These are phyloP conservation scores for Neocrepidodera transversa DNA, from an alignment of 2,888 invertebrate species.

Conservation along the genomic window DNA sequence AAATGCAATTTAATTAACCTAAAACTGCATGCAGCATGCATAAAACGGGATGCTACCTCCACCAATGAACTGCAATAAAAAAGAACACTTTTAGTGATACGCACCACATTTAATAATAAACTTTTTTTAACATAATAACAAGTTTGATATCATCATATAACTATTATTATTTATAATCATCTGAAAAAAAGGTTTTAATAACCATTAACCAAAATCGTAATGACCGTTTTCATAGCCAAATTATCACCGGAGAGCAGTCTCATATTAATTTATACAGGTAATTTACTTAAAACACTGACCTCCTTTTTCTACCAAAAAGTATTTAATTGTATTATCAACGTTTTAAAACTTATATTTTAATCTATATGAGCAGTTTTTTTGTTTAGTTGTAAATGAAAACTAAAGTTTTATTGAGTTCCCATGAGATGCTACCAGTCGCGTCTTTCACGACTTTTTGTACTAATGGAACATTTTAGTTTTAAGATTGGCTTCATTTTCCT, in stretches of 20 bases:
- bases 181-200: conserved; percentile 23
- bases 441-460: too few species aligned
- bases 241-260: conserved; percentile 42
- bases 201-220: conserved; percentile 41
- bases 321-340: too few species aligned
- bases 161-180: conserved; percentile 17
- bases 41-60: conserved; percentile 39
- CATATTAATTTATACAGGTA: too few species aligned
- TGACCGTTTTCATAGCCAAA: conserved; percentile 43
- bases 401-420: too few species aligned
- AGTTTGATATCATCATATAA: conserved; percentile 24
- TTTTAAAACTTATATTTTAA: too few species aligned
- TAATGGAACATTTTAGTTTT: too few species aligned
- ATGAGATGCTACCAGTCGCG: too few species aligned
- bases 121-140: conserved; percentile 30
- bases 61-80: conserved; percentile 42
- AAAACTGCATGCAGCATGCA: conserved; percentile 40
- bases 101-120: conserved; percentile 34
- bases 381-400: too few species aligned
- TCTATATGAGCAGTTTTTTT: too few species aligned
- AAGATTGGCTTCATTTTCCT: too few species aligned
- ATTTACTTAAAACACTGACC: too few species aligned
- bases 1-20: conserved; percentile 19
- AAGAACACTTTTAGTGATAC: conserved; percentile 28
- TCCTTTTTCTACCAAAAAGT: too few species aligned